A percentile compares a stretch with the other conserved stretches of the same genome.
These are phyloP conservation scores for Psilanteris sp. DNA, from an alignment of 1,140 invertebrate genomes.

Conservation along the genomic window DNA sequence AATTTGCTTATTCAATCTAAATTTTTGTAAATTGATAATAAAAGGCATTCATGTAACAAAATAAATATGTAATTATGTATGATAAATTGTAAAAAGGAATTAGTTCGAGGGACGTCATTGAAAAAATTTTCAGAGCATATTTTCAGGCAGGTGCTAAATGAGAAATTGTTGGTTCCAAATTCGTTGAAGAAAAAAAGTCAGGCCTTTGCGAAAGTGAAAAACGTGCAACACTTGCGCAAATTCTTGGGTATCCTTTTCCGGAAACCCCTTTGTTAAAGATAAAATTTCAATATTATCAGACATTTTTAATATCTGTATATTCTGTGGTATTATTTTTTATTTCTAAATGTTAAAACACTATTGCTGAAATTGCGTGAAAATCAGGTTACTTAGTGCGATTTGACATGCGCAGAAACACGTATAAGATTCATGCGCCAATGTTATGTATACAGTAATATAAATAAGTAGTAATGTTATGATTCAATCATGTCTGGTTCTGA, in stretches of 20 bases:
- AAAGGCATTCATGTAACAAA: constrained; percentile 18
- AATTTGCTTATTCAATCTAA: constrained; percentile 12
- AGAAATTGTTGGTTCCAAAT: constrained; percentile 19
- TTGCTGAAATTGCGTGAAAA: too few species aligned
- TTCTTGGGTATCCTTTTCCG: constrained; percentile 40
- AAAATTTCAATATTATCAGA: constrained; percentile 25
- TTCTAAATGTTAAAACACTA: too few species aligned
- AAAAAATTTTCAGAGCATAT: constrained; percentile 28
- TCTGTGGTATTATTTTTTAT: too few species aligned
- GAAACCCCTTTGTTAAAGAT: constrained; percentile 29
- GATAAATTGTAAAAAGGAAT: neutral
- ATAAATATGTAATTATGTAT: constrained; percentile 16
- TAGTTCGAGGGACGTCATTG: too few species aligned
- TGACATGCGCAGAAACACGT: too few species aligned
- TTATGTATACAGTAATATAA: too few species aligned
- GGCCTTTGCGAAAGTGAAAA: constrained; percentile 36
- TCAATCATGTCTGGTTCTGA: too few species aligned
- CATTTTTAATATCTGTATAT: constrained; percentile 42
- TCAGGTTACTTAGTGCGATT: too few species aligned
- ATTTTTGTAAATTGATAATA: constrained; percentile 8
- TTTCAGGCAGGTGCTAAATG: constrained; percentile 48
- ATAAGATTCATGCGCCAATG: too few species aligned
- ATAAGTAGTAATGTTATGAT: too few species aligned
- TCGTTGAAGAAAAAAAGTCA: constrained; percentile 32
- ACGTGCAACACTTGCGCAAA: constrained; percentile 55